Evolutionary conservation across 2,797 vertebrate genomes (phyloP).

Genomic region (Sphenopsis melanotis): DNA sequence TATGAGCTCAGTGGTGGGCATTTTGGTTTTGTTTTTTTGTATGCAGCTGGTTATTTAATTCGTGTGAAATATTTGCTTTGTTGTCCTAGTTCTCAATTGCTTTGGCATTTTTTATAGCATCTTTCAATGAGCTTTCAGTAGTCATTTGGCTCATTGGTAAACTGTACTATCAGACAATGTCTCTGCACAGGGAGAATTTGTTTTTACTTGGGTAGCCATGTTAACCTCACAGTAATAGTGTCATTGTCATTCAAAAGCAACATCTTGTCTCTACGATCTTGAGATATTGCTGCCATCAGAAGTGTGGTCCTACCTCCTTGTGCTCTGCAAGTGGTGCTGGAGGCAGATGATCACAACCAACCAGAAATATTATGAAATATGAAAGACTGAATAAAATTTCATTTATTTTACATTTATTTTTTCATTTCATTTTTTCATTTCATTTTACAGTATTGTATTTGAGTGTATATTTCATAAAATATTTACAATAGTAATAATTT

Average conservation of each 20-base stretch:
- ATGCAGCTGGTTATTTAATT: not conserved
- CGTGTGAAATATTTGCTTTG: not conserved
- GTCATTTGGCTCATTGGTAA: not conserved
- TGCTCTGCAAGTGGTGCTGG: not conserved
- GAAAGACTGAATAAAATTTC: not conserved
- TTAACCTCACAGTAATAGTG: not conserved
- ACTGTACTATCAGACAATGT: not conserved
- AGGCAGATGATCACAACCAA: not conserved
- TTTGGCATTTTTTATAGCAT: not conserved
- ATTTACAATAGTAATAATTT: not conserved
- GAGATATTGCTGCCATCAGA: not conserved
- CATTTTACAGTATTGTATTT: not conserved
- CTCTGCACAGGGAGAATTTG: not conserved
- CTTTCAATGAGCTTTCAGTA: not conserved
- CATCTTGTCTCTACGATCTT: not conserved
- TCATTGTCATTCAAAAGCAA: not conserved
- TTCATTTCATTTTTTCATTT: too few species aligned
- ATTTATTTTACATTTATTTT: not conserved
- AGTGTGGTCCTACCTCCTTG: not conserved
- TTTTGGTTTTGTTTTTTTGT: not conserved
- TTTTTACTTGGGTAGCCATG: not conserved
- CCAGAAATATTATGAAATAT: not conserved
- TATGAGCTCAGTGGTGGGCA: not conserved
- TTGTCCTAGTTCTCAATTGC: not conserved
- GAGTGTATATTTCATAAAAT: not conserved